These are phyloP conservation scores for Piprites chloris DNA, from an alignment of 2,113 vertebrate species.

Conservation along the genomic window DNA sequence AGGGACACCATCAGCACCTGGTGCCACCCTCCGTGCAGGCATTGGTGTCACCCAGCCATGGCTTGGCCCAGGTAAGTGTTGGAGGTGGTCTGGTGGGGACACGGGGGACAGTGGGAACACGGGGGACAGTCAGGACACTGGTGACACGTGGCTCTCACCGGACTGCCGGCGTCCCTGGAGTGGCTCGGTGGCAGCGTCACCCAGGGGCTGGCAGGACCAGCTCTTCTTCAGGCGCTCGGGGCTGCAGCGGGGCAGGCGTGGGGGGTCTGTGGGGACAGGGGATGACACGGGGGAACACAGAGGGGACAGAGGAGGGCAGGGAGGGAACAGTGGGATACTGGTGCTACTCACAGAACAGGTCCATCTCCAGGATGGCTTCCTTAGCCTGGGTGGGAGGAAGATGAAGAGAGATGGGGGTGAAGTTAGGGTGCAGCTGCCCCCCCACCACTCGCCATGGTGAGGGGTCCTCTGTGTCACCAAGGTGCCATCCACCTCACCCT, in stretches of 20 bases:
- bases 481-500: not conserved
- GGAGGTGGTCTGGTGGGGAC: not conserved
- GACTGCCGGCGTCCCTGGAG: slow-evolving; percentile 84
- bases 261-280: not conserved
- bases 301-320: not conserved
- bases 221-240: slow-evolving; percentile 87
- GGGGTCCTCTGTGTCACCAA: not conserved
- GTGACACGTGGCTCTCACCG: slow-evolving; percentile 63
- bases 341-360: slow-evolving; percentile 84
- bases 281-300: not conserved
- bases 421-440: not conserved
- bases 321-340: not conserved
- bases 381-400: slow-evolving; percentile 78
- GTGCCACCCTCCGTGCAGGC: accelerated
- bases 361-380: slow-evolving; percentile 91
- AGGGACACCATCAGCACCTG: not conserved
- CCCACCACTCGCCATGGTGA: accelerated
- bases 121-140: accelerated
- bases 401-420: not conserved
- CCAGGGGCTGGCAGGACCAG: slow-evolving; percentile 72
- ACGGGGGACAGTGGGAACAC: not conserved
- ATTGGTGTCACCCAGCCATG: not conserved
- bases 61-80: not conserved
- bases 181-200: not conserved
- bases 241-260: slow-evolving; percentile 83